Conservation (phyloP, 2,797 vertebrate genomes). For the Catharus ustulatus region DNA sequence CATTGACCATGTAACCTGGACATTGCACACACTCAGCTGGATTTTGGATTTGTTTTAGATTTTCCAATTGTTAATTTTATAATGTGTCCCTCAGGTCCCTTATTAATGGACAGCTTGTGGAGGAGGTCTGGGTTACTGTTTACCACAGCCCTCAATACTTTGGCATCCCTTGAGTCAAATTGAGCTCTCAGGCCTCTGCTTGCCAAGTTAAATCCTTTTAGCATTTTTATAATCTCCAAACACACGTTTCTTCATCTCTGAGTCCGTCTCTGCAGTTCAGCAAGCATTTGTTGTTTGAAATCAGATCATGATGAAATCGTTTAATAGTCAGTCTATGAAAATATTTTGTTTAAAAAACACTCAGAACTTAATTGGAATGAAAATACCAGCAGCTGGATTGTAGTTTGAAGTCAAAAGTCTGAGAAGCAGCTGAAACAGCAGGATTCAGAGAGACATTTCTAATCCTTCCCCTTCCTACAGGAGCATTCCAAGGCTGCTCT, state of each 20-base stretch:
- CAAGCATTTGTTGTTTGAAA: slow-evolving; percentile 50
- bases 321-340: slow-evolving; percentile 40
- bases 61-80: slow-evolving; percentile 62
- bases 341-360: slow-evolving; percentile 69
- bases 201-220: slow-evolving; percentile 63
- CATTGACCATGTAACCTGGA: neutral
- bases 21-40: neutral
- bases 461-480: slow-evolving; percentile 23
- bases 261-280: neutral
- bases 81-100: slow-evolving; percentile 44
- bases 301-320: slow-evolving; percentile 58
- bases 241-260: slow-evolving; percentile 31
- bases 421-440: slow-evolving; percentile 54
- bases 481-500: neutral
- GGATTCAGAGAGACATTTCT: neutral
- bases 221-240: slow-evolving; percentile 63
- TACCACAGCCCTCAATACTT: slow-evolving; percentile 47
- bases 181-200: slow-evolving; percentile 2
- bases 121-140: slow-evolving; percentile 56
- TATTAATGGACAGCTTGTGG: slow-evolving; percentile 50
- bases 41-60: neutral
- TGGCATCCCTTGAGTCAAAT: slow-evolving; percentile 44
- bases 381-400: slow-evolving; percentile 60
- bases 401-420: slow-evolving; percentile 13
- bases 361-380: slow-evolving; percentile 59